These are phyloP conservation scores for Copidosoma aretas DNA, from an alignment of 2,888 invertebrate species.

Conservation along the genomic window DNA sequence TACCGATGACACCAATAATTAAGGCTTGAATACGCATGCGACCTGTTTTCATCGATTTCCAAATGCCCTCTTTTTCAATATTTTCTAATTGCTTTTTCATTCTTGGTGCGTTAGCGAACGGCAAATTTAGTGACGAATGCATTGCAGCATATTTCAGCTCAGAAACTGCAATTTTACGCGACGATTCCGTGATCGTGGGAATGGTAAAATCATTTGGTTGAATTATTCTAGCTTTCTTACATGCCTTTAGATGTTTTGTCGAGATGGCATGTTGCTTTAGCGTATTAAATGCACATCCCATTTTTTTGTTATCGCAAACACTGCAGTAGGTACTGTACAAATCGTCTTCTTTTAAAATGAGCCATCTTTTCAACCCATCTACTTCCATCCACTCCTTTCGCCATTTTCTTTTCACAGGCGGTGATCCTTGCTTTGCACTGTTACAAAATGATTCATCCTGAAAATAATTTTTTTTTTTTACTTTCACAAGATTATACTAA, in stretches of 20 bases:
- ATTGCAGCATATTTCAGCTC: not conserved
- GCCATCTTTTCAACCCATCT: not conserved
- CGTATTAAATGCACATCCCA: not conserved
- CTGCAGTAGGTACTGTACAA: not conserved
- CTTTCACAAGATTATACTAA: too few relatives aligned
- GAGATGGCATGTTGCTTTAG: not conserved
- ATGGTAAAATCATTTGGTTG: not conserved
- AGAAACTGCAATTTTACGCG: too few relatives aligned
- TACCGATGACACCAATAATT: not conserved
- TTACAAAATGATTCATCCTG: too few relatives aligned
- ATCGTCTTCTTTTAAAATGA: not conserved
- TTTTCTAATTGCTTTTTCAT: not conserved
- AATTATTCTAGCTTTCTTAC: not conserved
- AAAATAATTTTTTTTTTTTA: too few relatives aligned
- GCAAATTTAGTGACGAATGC: not conserved
- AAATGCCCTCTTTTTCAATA: not conserved
- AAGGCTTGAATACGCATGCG: not conserved
- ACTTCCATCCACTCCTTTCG: not conserved
- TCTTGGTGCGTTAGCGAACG: not conserved
- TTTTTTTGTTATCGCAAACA: too few relatives aligned
- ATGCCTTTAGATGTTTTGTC: not conserved
- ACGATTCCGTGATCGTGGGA: not conserved
- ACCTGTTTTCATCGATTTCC: not conserved
- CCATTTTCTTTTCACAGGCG: too few relatives aligned
- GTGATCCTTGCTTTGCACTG: too few relatives aligned